Evolutionary conservation across 2,113 vertebrate genomes (phyloP), one percentile per base, ranked within the genome.

Genomic region (Aphyosemion australe): DNA sequence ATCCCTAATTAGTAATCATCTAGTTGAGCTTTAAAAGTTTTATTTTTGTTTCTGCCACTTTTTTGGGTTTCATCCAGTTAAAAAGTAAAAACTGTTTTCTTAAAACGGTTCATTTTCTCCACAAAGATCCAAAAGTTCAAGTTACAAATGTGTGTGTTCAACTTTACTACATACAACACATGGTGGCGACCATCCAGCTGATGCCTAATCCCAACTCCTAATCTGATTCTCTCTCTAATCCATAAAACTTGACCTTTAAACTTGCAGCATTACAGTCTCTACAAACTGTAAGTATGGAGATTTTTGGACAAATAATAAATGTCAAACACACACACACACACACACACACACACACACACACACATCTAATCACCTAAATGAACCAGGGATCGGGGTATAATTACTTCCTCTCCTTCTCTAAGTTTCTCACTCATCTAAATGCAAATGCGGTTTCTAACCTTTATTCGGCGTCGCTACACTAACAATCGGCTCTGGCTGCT

Each of bases 361-460:
- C 43, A 26, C 34, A 56, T 31, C 60, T 62, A 72, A 58, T 76
- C 72, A 74, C 65, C 57, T 53, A 66, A 34, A 49, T 68, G 73
- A 74, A 66, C 43, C 70, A 55, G 60, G 42, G 21, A 79, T 60
- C 15, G n/a, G 52, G 57, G 49, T 64, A n/a, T 86, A 82, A 86
- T 84, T 80, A 84, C 74, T 55, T 54, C 69, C 74, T 59, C 69
- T 43, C 65, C 58, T 48, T 61, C 15, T 70, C 65, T 50, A 16
- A 52, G 34, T 67, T 69, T 68, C 78, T 77, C 83, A 18, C 78
- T 84, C 69, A 82, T 85, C 69, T 80, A 84, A 88, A 87, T 81
- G 84, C 87, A 80, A 87, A 87, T 87, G 64, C 46, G 57, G 67
- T 47, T 61, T 61, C 72, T 85, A 83, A 87, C 86, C 86, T 87